Percentiles rank a stretch among this genome's conserved stretches.
Evolutionary conservation across 1,140 invertebrate species (phyloP).

Genomic region (Bombus terrestris): DNA sequence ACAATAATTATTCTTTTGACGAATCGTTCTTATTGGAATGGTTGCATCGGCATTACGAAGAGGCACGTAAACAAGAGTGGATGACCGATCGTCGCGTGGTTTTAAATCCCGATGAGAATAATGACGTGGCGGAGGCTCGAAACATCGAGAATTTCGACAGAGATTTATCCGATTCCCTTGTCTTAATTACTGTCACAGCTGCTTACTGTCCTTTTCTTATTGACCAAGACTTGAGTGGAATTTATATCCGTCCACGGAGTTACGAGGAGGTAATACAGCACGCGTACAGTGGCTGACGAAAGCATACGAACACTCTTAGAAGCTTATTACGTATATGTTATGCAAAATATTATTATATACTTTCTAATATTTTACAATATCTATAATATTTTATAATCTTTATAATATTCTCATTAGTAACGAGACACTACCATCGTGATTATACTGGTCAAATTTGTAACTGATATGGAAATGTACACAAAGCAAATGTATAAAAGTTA

Average conservation of each 20-base stretch:
- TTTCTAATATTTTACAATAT: too few relatives aligned
- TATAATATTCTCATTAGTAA: too few relatives aligned
- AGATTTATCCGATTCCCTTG: slow-evolving; percentile 75
- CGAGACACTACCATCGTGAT: too few relatives aligned
- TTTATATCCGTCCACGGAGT: slow-evolving; percentile 69
- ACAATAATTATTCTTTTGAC: neutral
- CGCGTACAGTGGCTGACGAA: too few relatives aligned
- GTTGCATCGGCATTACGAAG: slow-evolving; percentile 65
- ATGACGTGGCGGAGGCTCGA: slow-evolving; percentile 27
- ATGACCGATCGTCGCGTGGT: slow-evolving; percentile 37
- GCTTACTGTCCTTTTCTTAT: slow-evolving; percentile 78
- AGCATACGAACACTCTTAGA: too few relatives aligned
- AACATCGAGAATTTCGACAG: slow-evolving; percentile 66
- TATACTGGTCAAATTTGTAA: too few relatives aligned
- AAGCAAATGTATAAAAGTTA: too few relatives aligned
- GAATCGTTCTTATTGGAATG: slow-evolving; percentile 64
- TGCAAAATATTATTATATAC: too few relatives aligned
- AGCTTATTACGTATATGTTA: too few relatives aligned
- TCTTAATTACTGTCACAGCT: slow-evolving; percentile 74
- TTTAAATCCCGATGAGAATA: slow-evolving; percentile 44
- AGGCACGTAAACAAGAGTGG: slow-evolving; percentile 56
- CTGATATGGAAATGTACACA: too few relatives aligned
- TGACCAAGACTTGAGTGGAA: slow-evolving; percentile 67
- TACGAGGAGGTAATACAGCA: slow-evolving; percentile 66
- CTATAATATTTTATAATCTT: too few relatives aligned